Evolutionary conservation across 2,113 vertebrate species (phyloP).

Genomic region (Solenodon paradoxus): DNA sequence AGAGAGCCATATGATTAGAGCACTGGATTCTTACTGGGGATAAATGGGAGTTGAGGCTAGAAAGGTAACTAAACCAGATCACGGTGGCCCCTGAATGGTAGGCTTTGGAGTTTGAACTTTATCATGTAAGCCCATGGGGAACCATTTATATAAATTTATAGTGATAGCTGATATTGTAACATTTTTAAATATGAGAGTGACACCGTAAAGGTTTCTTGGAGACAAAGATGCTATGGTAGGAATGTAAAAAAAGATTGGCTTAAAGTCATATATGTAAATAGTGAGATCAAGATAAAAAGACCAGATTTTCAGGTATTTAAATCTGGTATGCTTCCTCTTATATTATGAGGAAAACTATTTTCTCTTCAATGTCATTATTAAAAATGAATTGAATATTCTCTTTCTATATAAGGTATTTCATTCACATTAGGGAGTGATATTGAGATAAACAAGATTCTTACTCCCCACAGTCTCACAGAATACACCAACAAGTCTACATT

Average conservation of each 20-base stretch:
- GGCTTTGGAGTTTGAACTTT: not conserved
- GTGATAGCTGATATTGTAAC: not conserved
- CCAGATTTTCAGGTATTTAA: not conserved
- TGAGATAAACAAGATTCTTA: not conserved
- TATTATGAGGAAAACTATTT: not conserved
- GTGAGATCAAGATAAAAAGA: not conserved
- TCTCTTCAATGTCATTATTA: not conserved
- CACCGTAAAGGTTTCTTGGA: conserved; percentile 10
- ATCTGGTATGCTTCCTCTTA: not conserved
- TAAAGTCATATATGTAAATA: not conserved
- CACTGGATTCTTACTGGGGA: not conserved
- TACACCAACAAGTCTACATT: not conserved
- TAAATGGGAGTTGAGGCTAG: not conserved
- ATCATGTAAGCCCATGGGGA: not conserved
- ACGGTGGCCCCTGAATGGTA: not conserved
- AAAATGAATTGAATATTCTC: not conserved
- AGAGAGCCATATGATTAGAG: not conserved
- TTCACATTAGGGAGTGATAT: not conserved
- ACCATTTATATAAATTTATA: not conserved
- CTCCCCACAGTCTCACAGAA: not conserved
- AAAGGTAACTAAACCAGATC: not conserved
- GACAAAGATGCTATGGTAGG: not conserved
- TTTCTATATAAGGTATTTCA: not conserved
- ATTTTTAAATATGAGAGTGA: not conserved
- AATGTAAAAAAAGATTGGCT: not conserved